Evolutionary conservation across 2,797 vertebrate genomes (phyloP).

Genomic region (Phataginus tetradactyla): DNA sequence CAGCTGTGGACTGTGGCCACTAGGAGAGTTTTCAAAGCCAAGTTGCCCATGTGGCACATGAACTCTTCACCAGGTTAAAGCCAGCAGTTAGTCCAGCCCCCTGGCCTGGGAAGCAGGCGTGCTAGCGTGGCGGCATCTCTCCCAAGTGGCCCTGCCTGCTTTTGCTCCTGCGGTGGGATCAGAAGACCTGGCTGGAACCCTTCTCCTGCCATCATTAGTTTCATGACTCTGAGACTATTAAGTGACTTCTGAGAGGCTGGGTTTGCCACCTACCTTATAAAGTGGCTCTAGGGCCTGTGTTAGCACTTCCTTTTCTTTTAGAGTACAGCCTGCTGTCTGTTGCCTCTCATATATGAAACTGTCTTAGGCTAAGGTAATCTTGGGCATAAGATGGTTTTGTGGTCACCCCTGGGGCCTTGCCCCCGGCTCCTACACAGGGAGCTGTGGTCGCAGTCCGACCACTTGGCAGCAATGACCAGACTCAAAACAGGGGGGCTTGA

Average conservation of each 20-base stretch:
- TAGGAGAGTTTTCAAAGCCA: not conserved
- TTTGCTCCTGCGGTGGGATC: rapidly evolving
- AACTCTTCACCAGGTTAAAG: not conserved
- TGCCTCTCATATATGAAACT: not conserved
- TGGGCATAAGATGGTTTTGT: constrained; percentile 29
- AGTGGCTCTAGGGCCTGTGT: not conserved
- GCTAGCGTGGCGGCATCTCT: rapidly evolving
- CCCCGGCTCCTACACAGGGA: not conserved
- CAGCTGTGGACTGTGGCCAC: not conserved
- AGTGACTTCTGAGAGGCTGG: not conserved
- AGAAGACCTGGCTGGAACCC: not conserved
- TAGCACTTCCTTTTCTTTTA: constrained; percentile 8
- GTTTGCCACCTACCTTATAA: not conserved
- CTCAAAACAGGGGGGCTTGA: not conserved
- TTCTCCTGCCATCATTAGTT: rapidly evolving
- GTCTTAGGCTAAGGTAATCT: not conserved
- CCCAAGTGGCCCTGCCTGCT: not conserved
- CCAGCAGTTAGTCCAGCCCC: not conserved
- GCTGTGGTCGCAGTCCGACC: not conserved
- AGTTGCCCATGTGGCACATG: not conserved
- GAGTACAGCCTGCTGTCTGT: not conserved
- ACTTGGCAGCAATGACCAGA: not conserved
- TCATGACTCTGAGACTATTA: not conserved
- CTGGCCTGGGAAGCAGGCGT: not conserved
- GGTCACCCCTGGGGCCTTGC: not conserved